Conservation (phyloP, 2,797 vertebrate genomes). For the Gambusia yucatana region DNA sequence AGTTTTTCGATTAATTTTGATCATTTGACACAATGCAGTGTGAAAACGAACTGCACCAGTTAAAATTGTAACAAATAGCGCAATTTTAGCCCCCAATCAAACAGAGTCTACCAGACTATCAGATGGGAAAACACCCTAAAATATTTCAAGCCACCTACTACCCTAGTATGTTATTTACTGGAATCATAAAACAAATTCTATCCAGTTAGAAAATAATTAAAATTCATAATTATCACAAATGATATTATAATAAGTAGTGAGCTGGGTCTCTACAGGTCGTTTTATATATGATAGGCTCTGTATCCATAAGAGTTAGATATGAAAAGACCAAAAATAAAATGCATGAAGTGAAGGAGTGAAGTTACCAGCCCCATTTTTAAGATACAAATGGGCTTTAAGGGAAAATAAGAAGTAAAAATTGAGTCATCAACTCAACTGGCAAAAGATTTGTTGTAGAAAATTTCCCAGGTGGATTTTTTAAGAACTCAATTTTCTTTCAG, state of each 20-base stretch:
- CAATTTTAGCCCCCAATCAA: no score
- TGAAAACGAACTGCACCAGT: no score
- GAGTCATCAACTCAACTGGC: background rate
- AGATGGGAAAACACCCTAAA: background rate
- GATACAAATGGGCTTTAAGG: background rate
- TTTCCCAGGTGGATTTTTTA: background rate
- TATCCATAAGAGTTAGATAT: background rate
- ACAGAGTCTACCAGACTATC: no score
- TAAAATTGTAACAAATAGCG: no score
- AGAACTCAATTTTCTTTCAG: background rate
- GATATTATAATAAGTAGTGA: background rate
- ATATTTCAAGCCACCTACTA: background rate
- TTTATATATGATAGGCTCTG: background rate
- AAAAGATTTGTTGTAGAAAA: background rate
- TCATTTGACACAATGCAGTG: no score
- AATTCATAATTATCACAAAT: background rate
- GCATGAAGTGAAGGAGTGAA: background rate
- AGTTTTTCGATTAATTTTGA: no score
- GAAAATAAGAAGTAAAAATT: background rate
- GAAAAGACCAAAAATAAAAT: background rate
- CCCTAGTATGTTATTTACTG: background rate
- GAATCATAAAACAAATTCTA: background rate
- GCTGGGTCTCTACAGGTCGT: background rate
- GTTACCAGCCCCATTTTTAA: background rate
- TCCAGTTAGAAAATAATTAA: background rate